Evolutionary conservation across 2,113 vertebrate genomes (phyloP).

Genomic region (Nycticebus coucang): DNA sequence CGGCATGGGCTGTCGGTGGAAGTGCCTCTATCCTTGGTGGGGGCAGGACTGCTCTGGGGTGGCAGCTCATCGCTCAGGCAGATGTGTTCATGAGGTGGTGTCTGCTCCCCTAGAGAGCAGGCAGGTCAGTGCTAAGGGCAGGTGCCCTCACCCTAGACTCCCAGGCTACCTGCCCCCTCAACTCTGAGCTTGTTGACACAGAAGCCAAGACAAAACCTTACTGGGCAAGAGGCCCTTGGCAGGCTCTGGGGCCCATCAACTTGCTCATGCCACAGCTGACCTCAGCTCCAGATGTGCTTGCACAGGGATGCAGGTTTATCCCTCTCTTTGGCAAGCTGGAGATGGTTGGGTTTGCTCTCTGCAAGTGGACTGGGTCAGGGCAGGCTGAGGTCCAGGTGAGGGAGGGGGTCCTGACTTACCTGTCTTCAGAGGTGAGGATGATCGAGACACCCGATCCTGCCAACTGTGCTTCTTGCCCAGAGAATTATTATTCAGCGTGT

Average conservation of each 20-base stretch:
- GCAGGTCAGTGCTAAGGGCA: neutral
- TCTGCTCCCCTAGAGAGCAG: conserved; percentile 90
- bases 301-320: neutral
- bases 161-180: neutral
- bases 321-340: neutral
- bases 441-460: conserved; percentile 97
- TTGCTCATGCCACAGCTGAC: neutral
- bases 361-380: neutral
- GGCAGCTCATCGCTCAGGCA: conserved; percentile 97
- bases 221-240: rapidly evolving
- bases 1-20: conserved; percentile 94
- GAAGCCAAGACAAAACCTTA: neutral
- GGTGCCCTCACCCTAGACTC: neutral
- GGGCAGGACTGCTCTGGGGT: conserved; percentile 87
- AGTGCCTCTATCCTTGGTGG: conserved; percentile 97
- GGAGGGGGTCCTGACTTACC: conserved; percentile 85
- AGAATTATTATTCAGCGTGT: conserved; percentile 99
- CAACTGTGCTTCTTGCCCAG: conserved; percentile 99
- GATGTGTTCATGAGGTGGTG: conserved; percentile 92
- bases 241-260: neutral
- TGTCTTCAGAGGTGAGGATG: conserved; percentile 95
- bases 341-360: neutral
- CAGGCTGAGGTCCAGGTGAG: neutral
- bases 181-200: neutral
- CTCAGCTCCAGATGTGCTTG: neutral